phyloP scores from a whole-genome alignment of 1,140 invertebrate genomes.

The Aphelinus certus region DNA sequence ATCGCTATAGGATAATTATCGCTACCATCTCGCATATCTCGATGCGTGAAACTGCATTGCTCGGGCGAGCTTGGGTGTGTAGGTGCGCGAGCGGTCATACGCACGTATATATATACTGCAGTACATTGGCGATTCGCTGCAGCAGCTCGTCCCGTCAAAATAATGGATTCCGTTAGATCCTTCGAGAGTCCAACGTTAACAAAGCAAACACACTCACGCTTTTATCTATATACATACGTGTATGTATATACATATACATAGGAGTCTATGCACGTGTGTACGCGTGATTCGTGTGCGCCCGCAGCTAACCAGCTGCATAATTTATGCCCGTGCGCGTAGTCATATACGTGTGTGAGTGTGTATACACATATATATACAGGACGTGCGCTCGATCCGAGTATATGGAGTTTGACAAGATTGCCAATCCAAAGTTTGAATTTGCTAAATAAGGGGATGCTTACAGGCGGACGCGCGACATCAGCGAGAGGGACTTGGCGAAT shows the following conservation, averaged over 20 bases:
- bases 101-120: too few species aligned
- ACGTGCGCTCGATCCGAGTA: too few species aligned
- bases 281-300: background rate
- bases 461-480: too few species aligned
- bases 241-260: background rate
- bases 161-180: constrained; percentile 33
- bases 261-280: background rate
- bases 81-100: background rate
- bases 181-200: constrained; percentile 10
- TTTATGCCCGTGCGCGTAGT: background rate
- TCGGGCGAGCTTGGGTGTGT: background rate
- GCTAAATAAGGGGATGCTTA: too few species aligned
- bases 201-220: constrained; percentile 20
- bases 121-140: background rate
- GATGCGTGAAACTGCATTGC: constrained; percentile 3
- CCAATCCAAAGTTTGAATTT: too few species aligned
- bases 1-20: too few species aligned
- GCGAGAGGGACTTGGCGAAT: too few species aligned
- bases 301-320: constrained; percentile 13
- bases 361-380: too few species aligned
- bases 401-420: too few species aligned
- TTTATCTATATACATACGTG: background rate
- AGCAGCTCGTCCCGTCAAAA: background rate
- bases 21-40: too few species aligned
- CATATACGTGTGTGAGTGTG: too few species aligned